Percentiles rank a stretch among this genome's conserved stretches.
Conservation (phyloP, 2,888 invertebrate species). For the Portevinia maculata region DNA sequence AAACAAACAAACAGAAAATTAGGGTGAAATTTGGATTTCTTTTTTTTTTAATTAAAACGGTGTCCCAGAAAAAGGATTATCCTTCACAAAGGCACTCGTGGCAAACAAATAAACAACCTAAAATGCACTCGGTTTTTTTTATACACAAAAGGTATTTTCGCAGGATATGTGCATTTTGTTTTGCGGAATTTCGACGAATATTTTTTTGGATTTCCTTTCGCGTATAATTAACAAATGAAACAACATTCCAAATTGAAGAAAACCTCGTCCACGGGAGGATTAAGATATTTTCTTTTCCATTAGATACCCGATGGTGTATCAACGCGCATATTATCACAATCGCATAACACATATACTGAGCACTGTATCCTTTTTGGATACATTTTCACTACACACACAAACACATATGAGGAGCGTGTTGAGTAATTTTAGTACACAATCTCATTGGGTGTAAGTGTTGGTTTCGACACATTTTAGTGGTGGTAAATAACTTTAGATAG, state of each 20-base stretch:
- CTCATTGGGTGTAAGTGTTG: conserved; percentile 19
- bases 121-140: conserved; percentile 42
- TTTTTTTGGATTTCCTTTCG: conserved; percentile 28
- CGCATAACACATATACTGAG: conserved; percentile 34
- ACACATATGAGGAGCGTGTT: conserved; percentile 7
- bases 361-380: conserved; percentile 68
- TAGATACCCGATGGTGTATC: conserved; percentile 62
- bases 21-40: conserved; percentile 17
- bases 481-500: conserved; percentile 68
- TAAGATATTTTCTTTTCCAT: conserved; percentile 69
- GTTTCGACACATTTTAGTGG: conserved; percentile 49
- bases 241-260: conserved; percentile 46
- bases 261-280: conserved; percentile 52
- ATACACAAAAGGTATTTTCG: neutral
- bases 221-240: conserved; percentile 50
- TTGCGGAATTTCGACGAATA: neutral
- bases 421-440: conserved; percentile 33
- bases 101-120: conserved; percentile 64
- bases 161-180: neutral
- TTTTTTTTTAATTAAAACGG: conserved; percentile 4
- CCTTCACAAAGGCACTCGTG: conserved; percentile 73
- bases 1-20: conserved; percentile 39
- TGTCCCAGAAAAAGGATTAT: conserved; percentile 9
- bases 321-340: conserved; percentile 69
- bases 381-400: conserved; percentile 14